These are phyloP conservation scores for Scalopus aquaticus DNA, from an alignment of 2,113 vertebrate genomes.

Conservation along the genomic window DNA sequence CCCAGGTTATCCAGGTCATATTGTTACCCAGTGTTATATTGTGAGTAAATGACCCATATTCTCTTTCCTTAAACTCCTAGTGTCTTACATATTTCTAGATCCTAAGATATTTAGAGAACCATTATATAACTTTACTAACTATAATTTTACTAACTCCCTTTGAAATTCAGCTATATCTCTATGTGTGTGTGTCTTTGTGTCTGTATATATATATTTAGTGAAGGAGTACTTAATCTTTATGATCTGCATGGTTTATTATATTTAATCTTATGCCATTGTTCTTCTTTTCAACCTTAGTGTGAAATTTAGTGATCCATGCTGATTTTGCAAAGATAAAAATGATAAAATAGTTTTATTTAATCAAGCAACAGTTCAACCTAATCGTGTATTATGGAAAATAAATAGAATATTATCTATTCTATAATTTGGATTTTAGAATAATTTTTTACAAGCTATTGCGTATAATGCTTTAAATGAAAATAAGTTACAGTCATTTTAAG, in stretches of 20 bases:
- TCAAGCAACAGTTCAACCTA: background rate
- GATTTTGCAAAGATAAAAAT: slow-evolving; percentile 10
- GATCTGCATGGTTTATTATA: background rate
- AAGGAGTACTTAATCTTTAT: background rate
- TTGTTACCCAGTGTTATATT: background rate
- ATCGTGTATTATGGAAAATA: background rate
- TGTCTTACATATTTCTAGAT: background rate
- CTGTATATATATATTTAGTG: background rate
- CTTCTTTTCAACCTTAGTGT: slow-evolving; percentile 26
- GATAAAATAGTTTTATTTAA: slow-evolving; percentile 5
- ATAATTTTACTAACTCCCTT: background rate
- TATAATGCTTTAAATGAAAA: slow-evolving; percentile 18
- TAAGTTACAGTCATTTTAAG: background rate
- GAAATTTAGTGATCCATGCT: slow-evolving; percentile 12
- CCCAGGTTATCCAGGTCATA: background rate
- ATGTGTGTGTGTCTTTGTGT: background rate
- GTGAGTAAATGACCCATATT: background rate
- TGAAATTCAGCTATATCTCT: slow-evolving; percentile 29
- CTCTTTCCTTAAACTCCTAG: background rate
- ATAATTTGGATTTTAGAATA: slow-evolving; percentile 20
- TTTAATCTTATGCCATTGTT: background rate
- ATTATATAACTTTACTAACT: background rate
- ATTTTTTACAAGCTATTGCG: background rate
- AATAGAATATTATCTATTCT: slow-evolving; percentile 2
- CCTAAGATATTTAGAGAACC: background rate